Conservation (phyloP, 1,140 invertebrate species). For the Diprion similis region DNA sequence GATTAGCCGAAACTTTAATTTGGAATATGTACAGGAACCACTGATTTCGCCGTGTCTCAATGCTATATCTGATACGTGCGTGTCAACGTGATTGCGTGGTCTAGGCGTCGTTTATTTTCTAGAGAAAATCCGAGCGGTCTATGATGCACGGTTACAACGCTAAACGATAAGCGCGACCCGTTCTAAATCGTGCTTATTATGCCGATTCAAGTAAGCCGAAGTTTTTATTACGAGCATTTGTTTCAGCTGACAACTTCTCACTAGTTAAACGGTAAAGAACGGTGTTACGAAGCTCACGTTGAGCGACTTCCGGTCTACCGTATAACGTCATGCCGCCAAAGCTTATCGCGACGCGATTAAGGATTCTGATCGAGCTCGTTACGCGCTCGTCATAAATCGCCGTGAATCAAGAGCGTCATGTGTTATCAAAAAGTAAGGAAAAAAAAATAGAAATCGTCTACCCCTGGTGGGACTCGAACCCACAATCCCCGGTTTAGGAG, state of each 20-base stretch:
- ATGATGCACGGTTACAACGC: too few relatives aligned
- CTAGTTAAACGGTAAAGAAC: background rate
- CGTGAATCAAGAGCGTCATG: too few relatives aligned
- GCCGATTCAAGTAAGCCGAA: background rate
- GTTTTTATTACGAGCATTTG: background rate
- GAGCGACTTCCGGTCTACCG: background rate
- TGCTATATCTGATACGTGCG: background rate
- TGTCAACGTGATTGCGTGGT: background rate
- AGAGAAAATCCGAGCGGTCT: background rate
- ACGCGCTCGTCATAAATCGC: too few relatives aligned
- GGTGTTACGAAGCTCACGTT: background rate
- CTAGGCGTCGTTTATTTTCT: background rate
- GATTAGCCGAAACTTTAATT: too few relatives aligned
- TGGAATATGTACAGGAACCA: background rate
- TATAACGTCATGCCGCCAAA: background rate
- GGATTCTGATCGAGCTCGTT: background rate
- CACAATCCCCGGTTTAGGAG: constrained; percentile 59
- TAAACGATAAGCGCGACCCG: background rate
- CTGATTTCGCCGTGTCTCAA: background rate
- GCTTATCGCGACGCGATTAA: background rate
- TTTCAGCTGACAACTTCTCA: background rate
- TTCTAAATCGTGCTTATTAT: background rate
- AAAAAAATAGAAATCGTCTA: constrained; percentile 41
- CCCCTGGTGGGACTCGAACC: constrained; percentile 58
- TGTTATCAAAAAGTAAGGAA: background rate